A percentile compares a stretch with the other conserved stretches of the same genome.
phyloP scores from a whole-genome alignment of 2,113 vertebrate species.

The Dicaeum eximium region DNA sequence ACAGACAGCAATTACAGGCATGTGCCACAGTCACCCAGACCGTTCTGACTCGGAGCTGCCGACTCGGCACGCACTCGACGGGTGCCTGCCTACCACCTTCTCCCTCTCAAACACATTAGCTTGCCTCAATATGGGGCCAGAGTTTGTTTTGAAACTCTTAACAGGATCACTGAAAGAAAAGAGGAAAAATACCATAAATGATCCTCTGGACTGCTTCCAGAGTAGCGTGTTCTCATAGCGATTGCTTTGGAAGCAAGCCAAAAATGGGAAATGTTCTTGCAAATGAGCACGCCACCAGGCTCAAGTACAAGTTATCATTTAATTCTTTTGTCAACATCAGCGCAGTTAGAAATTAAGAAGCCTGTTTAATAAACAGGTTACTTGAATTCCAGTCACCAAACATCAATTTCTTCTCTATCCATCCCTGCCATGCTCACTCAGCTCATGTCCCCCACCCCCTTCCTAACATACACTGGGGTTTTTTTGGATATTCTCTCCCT shows the following conservation, averaged over 20 bases:
- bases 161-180: slow-evolving; percentile 74
- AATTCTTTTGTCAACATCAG: slow-evolving; percentile 80
- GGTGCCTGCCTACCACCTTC: background rate
- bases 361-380: slow-evolving; percentile 76
- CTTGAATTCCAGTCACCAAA: slow-evolving; percentile 66
- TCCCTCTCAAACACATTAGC: slow-evolving; percentile 37
- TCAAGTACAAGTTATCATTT: slow-evolving; percentile 78
- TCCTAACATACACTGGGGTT: background rate
- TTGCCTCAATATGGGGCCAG: slow-evolving; percentile 59
- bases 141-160: slow-evolving; percentile 80
- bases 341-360: slow-evolving; percentile 76
- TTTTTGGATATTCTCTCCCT: background rate
- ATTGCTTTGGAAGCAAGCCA: slow-evolving; percentile 79
- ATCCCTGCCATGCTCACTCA: background rate
- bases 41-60: background rate
- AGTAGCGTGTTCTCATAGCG: slow-evolving; percentile 64
- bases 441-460: background rate
- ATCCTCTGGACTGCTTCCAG: slow-evolving; percentile 74
- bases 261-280: slow-evolving; percentile 63
- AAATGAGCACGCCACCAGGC: slow-evolving; percentile 66
- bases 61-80: background rate
- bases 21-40: background rate
- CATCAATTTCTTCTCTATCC: background rate
- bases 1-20: background rate
- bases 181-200: slow-evolving; percentile 69